Percentiles rank a stretch among this genome's conserved stretches.
Conservation (phyloP, 1,140 invertebrate species). For the Macrosteles quadrilineatus region DNA sequence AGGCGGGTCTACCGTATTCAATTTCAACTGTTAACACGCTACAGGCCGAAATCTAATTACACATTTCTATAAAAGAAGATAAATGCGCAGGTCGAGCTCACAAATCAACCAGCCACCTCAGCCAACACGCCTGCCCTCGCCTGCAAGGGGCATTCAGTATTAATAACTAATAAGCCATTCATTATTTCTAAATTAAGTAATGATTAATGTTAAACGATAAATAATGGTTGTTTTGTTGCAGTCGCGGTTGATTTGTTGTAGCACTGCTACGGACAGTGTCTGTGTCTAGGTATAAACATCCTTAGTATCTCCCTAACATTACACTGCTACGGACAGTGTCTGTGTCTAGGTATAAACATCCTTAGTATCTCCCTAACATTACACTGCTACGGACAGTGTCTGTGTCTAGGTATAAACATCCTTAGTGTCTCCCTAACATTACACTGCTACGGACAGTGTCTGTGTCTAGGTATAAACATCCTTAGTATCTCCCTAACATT, state of each 20-base stretch:
- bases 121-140: neutral
- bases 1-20: neutral
- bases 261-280: too few species aligned
- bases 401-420: too few species aligned
- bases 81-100: neutral
- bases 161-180: constrained; percentile 12
- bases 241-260: neutral
- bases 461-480: too few species aligned
- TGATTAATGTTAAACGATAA: constrained; percentile 15
- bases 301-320: too few species aligned
- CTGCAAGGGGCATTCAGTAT: neutral
- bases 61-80: constrained; percentile 19
- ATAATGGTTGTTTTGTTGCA: neutral
- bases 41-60: constrained; percentile 21
- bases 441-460: too few species aligned
- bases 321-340: too few species aligned
- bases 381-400: too few species aligned
- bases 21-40: constrained; percentile 20
- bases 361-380: too few species aligned
- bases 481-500: too few species aligned
- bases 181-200: constrained; percentile 24
- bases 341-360: too few species aligned
- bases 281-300: too few species aligned
- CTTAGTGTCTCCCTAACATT: too few species aligned
- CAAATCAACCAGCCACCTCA: constrained; percentile 16